phyloP scores from a whole-genome alignment of 2,797 vertebrate species.

The Paguma larvata region DNA sequence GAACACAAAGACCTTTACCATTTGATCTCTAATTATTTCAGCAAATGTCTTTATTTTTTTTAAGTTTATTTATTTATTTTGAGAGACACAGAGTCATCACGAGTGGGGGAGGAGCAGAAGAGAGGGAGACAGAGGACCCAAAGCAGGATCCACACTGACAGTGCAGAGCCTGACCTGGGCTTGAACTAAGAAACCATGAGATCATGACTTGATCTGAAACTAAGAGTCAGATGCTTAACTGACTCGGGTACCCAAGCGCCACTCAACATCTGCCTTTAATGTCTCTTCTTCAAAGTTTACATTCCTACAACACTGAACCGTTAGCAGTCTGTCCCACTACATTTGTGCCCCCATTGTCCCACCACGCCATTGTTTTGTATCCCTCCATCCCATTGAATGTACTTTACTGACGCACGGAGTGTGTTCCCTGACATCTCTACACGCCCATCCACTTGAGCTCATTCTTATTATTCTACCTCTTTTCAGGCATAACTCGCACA shows the following conservation, averaged over 20 bases:
- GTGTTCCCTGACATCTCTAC: not conserved
- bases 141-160: no score
- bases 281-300: not conserved
- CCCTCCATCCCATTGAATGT: not conserved
- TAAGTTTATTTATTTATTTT: no score
- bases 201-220: no score
- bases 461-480: not conserved
- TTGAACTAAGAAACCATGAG: no score
- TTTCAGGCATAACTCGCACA: not conserved
- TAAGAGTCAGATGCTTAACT: no score
- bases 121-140: no score
- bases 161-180: no score
- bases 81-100: no score
- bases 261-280: constrained; percentile 2
- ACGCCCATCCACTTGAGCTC: not conserved
- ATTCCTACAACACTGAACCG: not conserved
- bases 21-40: constrained; percentile 16
- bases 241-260: no score
- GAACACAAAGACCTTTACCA: not conserved
- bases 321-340: no score
- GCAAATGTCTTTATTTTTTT: not conserved
- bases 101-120: no score
- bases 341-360: not conserved
- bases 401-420: not conserved
- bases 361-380: not conserved